Conservation (phyloP, 92 coral and sea anemone species). For the Pocillopora grandis region DNA sequence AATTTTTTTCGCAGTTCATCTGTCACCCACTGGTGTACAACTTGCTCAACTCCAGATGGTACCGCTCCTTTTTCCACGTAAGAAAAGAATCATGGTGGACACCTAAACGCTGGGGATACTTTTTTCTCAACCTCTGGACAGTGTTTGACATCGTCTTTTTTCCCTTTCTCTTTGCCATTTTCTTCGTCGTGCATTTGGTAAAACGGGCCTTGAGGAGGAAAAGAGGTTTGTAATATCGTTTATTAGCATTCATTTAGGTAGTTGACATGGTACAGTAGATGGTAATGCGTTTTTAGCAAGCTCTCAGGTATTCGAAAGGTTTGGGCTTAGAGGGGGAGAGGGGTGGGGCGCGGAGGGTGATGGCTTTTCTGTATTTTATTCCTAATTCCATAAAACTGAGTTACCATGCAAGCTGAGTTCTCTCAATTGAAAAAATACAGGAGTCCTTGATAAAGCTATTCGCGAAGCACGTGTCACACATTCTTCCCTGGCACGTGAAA, state of each 20-base stretch:
- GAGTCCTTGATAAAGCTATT: too few species aligned
- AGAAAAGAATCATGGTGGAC: conserved; percentile 24
- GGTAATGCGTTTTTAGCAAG: too few species aligned
- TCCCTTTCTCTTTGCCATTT: conserved; percentile 29
- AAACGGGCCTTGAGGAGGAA: neutral
- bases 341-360: too few species aligned
- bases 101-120: conserved; percentile 24
- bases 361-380: too few species aligned
- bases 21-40: conserved; percentile 38
- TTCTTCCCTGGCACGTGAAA: too few species aligned
- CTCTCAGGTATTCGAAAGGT: too few species aligned
- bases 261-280: too few species aligned
- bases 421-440: too few species aligned
- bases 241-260: neutral
- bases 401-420: too few species aligned
- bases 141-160: conserved; percentile 21
- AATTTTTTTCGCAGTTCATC: conserved; percentile 20
- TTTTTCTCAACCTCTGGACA: conserved; percentile 36
- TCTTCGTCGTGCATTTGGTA: conserved; percentile 8
- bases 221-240: conserved; percentile 21
- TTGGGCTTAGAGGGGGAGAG: too few species aligned
- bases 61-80: conserved; percentile 18
- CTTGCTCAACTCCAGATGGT: conserved; percentile 37
- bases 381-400: too few species aligned
- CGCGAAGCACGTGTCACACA: too few species aligned